Conservation (phyloP, 2,888 invertebrate species). For the Isotomurus palustris region DNA sequence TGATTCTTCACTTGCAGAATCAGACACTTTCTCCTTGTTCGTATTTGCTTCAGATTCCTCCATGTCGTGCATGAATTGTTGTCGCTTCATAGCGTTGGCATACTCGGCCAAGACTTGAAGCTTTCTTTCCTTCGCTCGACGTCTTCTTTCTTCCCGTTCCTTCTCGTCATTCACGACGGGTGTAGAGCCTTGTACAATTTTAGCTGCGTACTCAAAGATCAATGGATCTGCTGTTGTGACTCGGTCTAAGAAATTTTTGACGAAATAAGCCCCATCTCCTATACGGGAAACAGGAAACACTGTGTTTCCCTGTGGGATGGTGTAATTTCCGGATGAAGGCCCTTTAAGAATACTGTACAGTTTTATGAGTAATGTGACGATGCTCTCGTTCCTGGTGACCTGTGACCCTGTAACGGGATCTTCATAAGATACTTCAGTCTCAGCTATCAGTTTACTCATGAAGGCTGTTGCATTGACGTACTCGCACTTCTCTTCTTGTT, state of each 20-base stretch:
- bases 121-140: constrained; percentile 30
- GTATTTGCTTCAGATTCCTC: constrained; percentile 4
- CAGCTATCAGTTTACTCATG: not conserved
- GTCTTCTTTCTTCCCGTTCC: constrained; percentile 29
- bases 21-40: not conserved
- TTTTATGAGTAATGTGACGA: constrained; percentile 26
- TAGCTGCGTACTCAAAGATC: constrained; percentile 4
- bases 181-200: not conserved
- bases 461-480: not conserved
- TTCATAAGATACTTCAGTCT: not conserved
- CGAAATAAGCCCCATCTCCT: constrained; percentile 31
- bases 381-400: constrained; percentile 13
- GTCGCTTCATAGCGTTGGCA: constrained; percentile 31
- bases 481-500: too few relatives aligned
- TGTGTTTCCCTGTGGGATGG: not conserved
- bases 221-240: constrained; percentile 11
- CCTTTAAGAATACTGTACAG: constrained; percentile 21
- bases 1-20: constrained; percentile 3
- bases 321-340: not conserved
- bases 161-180: constrained; percentile 13
- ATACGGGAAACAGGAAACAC: constrained; percentile 13
- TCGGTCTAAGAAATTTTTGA: constrained; percentile 22
- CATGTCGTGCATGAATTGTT: constrained; percentile 25
- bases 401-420: not conserved
- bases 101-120: constrained; percentile 24